Base-by-base conservation (phyloP, 2,888 invertebrate genomes). In the Junonia oenone region DNA sequence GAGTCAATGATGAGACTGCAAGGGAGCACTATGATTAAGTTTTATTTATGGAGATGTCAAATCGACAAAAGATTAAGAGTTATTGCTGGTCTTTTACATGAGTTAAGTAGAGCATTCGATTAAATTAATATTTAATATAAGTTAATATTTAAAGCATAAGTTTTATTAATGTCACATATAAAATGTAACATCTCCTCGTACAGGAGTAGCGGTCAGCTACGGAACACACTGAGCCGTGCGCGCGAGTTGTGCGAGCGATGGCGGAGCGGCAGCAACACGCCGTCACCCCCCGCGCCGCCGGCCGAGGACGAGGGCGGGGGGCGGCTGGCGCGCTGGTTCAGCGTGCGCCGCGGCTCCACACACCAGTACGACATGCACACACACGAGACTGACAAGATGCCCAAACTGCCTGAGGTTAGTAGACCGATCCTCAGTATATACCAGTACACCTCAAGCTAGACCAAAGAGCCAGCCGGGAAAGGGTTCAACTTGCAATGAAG, bases 251-350 rank as follows among this genome's bases (percentile, higher is more conserved):
- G 96, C 91, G 95, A 95, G 91, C 94, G 95, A 91, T 95, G 95
- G 94, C 92, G 94, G 69, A 85, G 83, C 69, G 84, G 88, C 47
- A 76, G 81, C 35, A 68, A 61, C 51, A 61, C 70, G 38, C 66
- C 68, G n/a, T 56, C 70, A 13, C 73, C 80, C 71, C 82, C 86
- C 19, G 76, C 83, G 57, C 85, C 87, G 2, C 85, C 90, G 43
- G 90, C 90, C 55, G 91, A 91, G 62, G 92, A 92, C 75, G 92
- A 94, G 66, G 92, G 94, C 46, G 93, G 94, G 66, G 95, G 96
- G 60, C 91, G 95, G 55, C 91, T 97, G 46, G 94, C 96, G 29
- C 92, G 97, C 66, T 97, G 97, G 96, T 97, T 97, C 91, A 97
- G 96, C 71, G 95, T 97, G 63, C 90, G 97, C 37, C 92, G 96